A percentile compares a stretch with the other conserved stretches of the same genome.
Conservation (phyloP, 2,888 invertebrate genomes). For the Griposia aprilina region DNA sequence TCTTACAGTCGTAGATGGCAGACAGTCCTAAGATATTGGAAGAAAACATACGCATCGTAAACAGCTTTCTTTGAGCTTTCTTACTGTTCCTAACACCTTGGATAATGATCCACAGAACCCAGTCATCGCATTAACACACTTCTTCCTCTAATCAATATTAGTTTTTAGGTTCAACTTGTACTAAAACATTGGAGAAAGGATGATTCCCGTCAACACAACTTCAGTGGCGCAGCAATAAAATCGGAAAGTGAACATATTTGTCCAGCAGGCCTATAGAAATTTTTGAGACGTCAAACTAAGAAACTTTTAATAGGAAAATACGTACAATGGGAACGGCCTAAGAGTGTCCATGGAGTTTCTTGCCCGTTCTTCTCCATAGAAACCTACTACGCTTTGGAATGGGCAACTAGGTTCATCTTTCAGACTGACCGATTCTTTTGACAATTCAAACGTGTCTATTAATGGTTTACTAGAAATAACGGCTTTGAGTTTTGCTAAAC, state of each 20-base stretch:
- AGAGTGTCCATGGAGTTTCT: not conserved
- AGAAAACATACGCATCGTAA: not conserved
- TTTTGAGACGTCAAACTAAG: not conserved
- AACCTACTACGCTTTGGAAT: no score
- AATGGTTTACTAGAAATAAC: not conserved
- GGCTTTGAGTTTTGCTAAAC: not conserved
- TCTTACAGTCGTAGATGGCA: not conserved
- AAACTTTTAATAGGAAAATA: not conserved
- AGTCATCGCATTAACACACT: slow-evolving; percentile 4
- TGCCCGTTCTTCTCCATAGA: not conserved
- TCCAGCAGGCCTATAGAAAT: not conserved
- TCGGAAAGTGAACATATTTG: not conserved
- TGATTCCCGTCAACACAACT: not conserved
- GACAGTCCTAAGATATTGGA: no score
- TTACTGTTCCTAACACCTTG: not conserved
- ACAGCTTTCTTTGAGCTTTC: slow-evolving; percentile 22
- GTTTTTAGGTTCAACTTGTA: not conserved
- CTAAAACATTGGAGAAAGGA: not conserved
- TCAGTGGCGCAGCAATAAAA: not conserved
- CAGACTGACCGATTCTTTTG: not conserved
- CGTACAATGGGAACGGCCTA: no score
- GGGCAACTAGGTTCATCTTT: not conserved
- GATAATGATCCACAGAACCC: not conserved
- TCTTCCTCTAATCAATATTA: not conserved
- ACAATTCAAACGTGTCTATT: not conserved